Conservation (phyloP, 2,113 vertebrate genomes). For the Turdus rufiventris region DNA sequence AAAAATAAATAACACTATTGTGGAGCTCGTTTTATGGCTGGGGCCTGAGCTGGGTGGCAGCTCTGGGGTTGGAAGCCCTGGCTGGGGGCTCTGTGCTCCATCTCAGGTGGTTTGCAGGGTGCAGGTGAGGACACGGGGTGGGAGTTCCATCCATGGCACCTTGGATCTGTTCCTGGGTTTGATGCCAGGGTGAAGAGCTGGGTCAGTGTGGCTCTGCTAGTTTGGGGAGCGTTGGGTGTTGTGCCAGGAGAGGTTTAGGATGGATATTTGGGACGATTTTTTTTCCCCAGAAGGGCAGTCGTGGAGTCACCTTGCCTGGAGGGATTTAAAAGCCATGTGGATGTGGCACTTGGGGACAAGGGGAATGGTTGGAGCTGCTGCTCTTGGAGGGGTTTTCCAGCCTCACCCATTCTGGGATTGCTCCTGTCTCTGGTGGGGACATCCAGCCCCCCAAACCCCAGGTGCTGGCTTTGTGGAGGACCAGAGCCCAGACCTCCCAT, state of each 20-base stretch:
- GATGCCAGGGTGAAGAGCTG: not conserved
- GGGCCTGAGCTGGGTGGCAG: conserved; percentile 48
- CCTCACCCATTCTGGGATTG: not conserved
- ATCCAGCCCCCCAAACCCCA: not conserved
- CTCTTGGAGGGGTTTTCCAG: not conserved
- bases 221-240: not conserved
- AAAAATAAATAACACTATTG: conserved; percentile 70
- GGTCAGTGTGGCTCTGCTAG: rapidly evolving
- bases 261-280: not conserved
- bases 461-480: not conserved
- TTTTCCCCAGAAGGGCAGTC: not conserved
- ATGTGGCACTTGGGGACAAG: not conserved
- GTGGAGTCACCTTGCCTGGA: not conserved
- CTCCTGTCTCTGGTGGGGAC: not conserved
- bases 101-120: not conserved
- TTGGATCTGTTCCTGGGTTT: not conserved
- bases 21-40: conserved; percentile 55
- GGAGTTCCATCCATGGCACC: rapidly evolving
- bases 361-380: not conserved
- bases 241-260: not conserved
- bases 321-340: not conserved
- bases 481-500: not conserved
- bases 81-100: not conserved
- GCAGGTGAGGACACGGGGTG: not conserved
- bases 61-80: not conserved